Base-by-base conservation (phyloP, 1,140 invertebrate genomes). In the Macrostomum lignano region DNA sequence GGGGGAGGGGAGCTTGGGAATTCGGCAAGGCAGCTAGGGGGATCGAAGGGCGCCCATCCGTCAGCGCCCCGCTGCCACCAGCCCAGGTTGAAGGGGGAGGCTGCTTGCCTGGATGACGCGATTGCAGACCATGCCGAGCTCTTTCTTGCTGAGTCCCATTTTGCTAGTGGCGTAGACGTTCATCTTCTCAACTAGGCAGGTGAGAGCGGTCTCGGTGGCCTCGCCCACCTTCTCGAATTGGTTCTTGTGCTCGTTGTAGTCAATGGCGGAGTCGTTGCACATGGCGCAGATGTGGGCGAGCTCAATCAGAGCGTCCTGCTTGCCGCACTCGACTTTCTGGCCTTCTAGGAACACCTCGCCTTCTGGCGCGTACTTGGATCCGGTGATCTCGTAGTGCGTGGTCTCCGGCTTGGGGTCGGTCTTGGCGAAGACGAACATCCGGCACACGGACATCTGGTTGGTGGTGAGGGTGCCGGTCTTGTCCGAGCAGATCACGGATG, bases 231-330 rank as follows among this genome's bases (percentile, higher is more conserved):
- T 71, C 49, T 71, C 69, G 51, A 71, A 71, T 2, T 52, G 39
- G 46, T 17, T 17, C 29, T 37, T 38, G 3, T 66, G 62, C 40
- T 98, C 88, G 60, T 98, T 98, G 63, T 84, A 98, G 62, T 98
- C 91, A 52, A 98, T 88, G 48, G 82, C 78, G 5, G 91, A 98
- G 62, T 98, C 91, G 55, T 98, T 98, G 62, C 91, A 98, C 78
- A 98, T 81, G 35, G 82, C 70, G 55, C 86, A 94, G 47, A 98
- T 81, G 17, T 81, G 93, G 22, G 72, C 67, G 32, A 98, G 45
- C 64, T 98, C 91, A 37, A 84, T 77, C 3, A 98, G 65, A n/a
- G 71, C 66, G 41, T 91, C 76, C 52, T 67, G 86, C 36, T 91
- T 78, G 24, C 62, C 44, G 32, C 71, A 68, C 51, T 79, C 79